Evolutionary conservation across 2,888 invertebrate genomes (phyloP).

Genomic region (Leucoptera coffeella): DNA sequence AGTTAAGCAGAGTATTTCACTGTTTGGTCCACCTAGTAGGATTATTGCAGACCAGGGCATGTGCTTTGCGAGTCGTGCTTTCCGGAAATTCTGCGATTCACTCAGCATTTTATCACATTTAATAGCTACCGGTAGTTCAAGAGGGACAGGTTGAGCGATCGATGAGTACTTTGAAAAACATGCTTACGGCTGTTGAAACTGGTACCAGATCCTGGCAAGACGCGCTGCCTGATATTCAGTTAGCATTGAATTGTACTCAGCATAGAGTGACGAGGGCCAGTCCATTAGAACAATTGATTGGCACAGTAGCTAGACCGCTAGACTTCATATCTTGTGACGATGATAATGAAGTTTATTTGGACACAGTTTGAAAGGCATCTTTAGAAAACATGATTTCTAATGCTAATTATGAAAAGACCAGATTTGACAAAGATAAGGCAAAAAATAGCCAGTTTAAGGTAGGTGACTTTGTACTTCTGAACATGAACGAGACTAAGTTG

Average conservation of each 20-base stretch:
- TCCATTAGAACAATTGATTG: neutral
- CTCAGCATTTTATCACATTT: conserved; percentile 7
- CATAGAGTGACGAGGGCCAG: neutral
- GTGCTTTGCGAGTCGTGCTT: conserved; percentile 5
- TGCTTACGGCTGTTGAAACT: conserved; percentile 9
- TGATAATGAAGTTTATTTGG: conserved; percentile 1
- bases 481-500: conserved; percentile 8
- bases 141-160: conserved; percentile 8
- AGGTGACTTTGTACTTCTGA: conserved; percentile 9
- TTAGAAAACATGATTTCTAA: neutral
- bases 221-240: conserved; percentile 8
- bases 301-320: neutral
- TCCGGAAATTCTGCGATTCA: conserved; percentile 8
- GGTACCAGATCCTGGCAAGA: conserved; percentile 9
- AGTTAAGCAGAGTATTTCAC: neutral
- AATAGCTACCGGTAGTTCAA: neutral
- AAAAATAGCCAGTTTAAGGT: conserved; percentile 6
- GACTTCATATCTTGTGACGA: neutral
- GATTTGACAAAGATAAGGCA: conserved; percentile 6
- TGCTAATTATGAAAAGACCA: neutral
- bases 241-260: conserved; percentile 2
- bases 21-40: conserved; percentile 9
- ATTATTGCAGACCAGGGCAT: conserved; percentile 9
- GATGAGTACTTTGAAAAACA: conserved; percentile 8
- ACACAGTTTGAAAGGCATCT: neutral